Conservation (phyloP, 1,140 invertebrate species). For the Drosophila funebris region DNA sequence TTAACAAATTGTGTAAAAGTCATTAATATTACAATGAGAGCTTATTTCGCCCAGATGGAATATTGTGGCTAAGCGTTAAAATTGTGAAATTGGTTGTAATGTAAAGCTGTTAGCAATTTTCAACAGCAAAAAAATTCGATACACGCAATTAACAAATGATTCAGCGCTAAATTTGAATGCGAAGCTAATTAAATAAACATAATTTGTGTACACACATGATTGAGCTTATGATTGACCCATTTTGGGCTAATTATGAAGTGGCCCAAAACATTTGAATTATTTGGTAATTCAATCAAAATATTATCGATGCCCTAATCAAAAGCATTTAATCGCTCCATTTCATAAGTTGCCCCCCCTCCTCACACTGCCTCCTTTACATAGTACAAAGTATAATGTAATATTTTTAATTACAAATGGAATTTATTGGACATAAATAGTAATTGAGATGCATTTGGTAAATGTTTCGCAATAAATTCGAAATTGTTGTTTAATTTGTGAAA, state of each 20-base stretch:
- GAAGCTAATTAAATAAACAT: conserved; percentile 66
- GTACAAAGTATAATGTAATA: neutral
- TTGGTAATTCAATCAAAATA: conserved; percentile 23
- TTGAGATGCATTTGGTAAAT: no score
- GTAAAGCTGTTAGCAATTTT: neutral
- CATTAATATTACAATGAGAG: neutral
- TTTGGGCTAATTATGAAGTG: conserved; percentile 28
- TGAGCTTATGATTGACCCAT: conserved; percentile 49
- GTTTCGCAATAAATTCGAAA: no score
- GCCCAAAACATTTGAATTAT: conserved; percentile 12
- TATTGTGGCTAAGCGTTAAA: neutral
- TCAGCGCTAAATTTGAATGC: conserved; percentile 38
- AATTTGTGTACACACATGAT: conserved; percentile 59
- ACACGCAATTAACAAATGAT: conserved; percentile 16
- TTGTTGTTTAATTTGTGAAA: no score
- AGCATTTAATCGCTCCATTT: conserved; percentile 3
- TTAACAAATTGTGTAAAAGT: neutral
- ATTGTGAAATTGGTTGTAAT: neutral
- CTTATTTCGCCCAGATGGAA: neutral
- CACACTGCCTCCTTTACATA: neutral
- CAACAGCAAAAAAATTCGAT: neutral
- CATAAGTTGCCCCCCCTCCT: no score
- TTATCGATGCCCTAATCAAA: conserved; percentile 20
- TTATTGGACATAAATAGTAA: neutral
- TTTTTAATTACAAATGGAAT: neutral